Base-by-base conservation (phyloP, 2,888 invertebrate species). In the Diaprepes abbreviatus region DNA sequence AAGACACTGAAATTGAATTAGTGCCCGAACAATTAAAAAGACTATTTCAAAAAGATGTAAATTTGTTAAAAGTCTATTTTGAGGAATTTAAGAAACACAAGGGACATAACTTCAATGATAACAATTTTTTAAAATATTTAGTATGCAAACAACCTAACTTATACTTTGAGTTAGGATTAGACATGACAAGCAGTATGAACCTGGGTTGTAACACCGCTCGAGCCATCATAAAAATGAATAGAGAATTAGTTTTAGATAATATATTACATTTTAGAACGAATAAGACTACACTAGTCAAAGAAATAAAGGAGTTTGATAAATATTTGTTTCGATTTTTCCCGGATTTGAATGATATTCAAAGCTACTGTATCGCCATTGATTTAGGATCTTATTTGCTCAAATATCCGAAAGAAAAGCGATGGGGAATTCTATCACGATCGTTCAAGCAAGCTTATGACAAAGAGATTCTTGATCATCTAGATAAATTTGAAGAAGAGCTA, bases 21-120 rank as follows among this genome's bases (percentile, higher is more conserved):
- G 55, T 50, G 14, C 58, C 73, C 19, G 73, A 68, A 33, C 76
- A 78, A 48, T 54, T 78, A 12, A 72, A 74, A 50, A 24, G 73
- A 52, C 17, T 43, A 19, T 19, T 75, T n/a, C 66, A 74, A 24
- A 75, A 70, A 57, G 67, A 73, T 21, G 36, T 58, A 12, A 48
- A 71, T 4, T 57, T 72, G 16, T 70, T 77, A 48, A 63, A 67
- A 43, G 40, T 67, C 1, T 76, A 77, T 57, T 43, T 76, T n/a
- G 64, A 73, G 1, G 59, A 73, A 16, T 70, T 72, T 33, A 62
- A 72, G 43, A 57, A 60, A 45, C 21, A 52, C 10, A 36, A 6
- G 0, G 36, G 58, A 17, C 3, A 2, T 12, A 12, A 24, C 16
- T 75, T 72, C 43, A 31, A 63, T 28, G 65, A 75, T 38, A 6